Percentiles rank a stretch among this genome's conserved stretches.
Evolutionary conservation across 2,797 vertebrate genomes (phyloP).

Genomic region (Sebastiscus tertius): DNA sequence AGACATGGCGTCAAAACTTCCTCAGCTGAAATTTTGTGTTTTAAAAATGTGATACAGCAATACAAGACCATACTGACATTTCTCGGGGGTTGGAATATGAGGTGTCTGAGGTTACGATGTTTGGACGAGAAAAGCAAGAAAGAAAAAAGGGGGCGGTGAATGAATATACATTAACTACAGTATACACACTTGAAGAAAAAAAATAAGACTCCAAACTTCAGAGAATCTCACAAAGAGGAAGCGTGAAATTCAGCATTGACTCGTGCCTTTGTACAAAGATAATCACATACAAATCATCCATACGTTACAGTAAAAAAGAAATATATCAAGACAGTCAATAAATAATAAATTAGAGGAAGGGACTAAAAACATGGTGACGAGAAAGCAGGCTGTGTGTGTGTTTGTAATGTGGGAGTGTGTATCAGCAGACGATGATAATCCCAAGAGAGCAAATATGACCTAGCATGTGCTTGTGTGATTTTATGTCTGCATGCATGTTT

Average conservation of each 20-base stretch:
- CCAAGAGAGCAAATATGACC: conserved; percentile 23
- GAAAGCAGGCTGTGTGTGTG: conserved; percentile 29
- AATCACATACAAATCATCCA: conserved; percentile 88
- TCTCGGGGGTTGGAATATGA: background rate
- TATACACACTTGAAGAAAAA: conserved; percentile 10
- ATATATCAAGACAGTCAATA: conserved; percentile 58
- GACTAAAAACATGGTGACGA: conserved; percentile 75
- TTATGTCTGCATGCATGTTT: conserved; percentile 73
- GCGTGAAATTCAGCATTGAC: conserved; percentile 84
- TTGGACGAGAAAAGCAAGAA: background rate
- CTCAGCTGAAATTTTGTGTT: background rate
- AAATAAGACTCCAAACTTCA: conserved; percentile 1
- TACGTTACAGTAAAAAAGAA: conserved; percentile 78
- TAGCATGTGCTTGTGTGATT: conserved; percentile 48
- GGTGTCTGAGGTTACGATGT: conserved; percentile 30
- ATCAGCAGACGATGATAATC: conserved; percentile 32
- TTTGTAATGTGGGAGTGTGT: conserved; percentile 1
- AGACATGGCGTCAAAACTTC: conserved; percentile 2
- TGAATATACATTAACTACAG: conserved; percentile 41
- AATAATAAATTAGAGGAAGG: conserved; percentile 56
- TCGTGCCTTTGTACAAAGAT: conserved; percentile 92
- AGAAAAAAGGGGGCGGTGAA: background rate
- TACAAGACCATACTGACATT: conserved; percentile 27
- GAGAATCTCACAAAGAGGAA: conserved; percentile 43
- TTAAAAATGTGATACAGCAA: conserved; percentile 31